These are phyloP conservation scores for Cirrhinus mrigala DNA, from an alignment of 2,797 vertebrate species.

Conservation along the genomic window DNA sequence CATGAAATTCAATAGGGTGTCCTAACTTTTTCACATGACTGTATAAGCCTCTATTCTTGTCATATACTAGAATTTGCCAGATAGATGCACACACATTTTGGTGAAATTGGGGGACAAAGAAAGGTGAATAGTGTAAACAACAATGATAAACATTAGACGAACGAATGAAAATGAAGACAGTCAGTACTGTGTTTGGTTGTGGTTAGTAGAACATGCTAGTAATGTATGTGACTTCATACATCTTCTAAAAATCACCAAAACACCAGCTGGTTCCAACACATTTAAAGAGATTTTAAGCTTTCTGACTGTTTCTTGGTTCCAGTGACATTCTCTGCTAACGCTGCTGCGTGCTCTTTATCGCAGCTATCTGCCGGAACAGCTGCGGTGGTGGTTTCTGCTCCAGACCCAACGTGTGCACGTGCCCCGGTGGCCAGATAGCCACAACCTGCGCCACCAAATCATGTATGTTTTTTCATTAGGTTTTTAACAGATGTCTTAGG, in stretches of 20 bases:
- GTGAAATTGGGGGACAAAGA: no score
- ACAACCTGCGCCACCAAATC: slow-evolving; percentile 73
- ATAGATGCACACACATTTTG: background rate
- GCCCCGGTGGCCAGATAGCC: slow-evolving; percentile 78
- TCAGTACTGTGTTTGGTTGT: background rate
- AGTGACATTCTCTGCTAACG: slow-evolving; percentile 24
- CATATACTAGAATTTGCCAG: background rate
- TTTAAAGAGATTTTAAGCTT: background rate
- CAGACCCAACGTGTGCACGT: slow-evolving; percentile 84
- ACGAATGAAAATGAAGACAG: background rate
- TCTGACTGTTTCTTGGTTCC: background rate
- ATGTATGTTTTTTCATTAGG: slow-evolving; percentile 69
- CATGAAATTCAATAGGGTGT: no score
- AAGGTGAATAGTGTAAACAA: background rate
- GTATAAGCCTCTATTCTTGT: no score
- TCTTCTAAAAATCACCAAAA: background rate
- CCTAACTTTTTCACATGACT: no score
- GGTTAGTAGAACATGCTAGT: background rate
- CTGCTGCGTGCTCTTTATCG: background rate
- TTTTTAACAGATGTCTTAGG: background rate
- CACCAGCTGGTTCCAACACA: background rate
- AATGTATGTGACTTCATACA: background rate
- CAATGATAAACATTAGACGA: background rate
- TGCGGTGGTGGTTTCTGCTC: slow-evolving; percentile 85
- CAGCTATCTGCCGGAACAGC: slow-evolving; percentile 81